These are phyloP conservation scores for Yponomeuta malinellus DNA, from an alignment of 2,888 invertebrate genomes.

Conservation along the genomic window DNA sequence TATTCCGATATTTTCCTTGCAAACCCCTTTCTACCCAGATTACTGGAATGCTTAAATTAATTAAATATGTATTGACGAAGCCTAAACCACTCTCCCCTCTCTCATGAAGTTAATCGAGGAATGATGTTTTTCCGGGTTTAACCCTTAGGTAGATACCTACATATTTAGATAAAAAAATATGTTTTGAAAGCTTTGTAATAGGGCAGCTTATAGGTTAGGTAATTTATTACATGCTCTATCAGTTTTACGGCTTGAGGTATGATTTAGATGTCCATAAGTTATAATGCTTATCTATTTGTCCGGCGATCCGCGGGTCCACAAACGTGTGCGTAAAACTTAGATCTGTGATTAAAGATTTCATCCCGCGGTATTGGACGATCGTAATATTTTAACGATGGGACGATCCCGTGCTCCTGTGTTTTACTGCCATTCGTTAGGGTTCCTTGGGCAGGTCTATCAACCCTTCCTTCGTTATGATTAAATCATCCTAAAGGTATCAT, in stretches of 20 bases:
- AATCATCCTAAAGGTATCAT: not conserved
- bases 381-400: conserved; percentile 70
- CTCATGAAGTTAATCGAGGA: conserved; percentile 13
- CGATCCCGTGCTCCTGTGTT: conserved; percentile 56
- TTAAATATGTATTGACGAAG: conserved; percentile 10
- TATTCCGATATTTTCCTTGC: not conserved
- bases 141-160: not conserved
- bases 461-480: not conserved
- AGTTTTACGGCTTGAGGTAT: conserved; percentile 42
- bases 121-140: not conserved
- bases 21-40: conserved; percentile 8
- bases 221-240: conserved; percentile 33
- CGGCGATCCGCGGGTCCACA: conserved; percentile 36
- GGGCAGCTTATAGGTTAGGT: conserved; percentile 15
- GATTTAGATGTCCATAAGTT: conserved; percentile 47
- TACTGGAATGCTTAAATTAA: conserved; percentile 8
- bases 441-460: not conserved
- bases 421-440: conserved; percentile 49
- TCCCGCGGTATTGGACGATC: conserved; percentile 66
- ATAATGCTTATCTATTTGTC: conserved; percentile 47
- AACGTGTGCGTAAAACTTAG: conserved; percentile 51
- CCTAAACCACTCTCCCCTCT: conserved; percentile 2
- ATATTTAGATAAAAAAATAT: not conserved
- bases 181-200: not conserved
- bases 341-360: conserved; percentile 68